Evolutionary conservation across 1,140 invertebrate genomes (phyloP), one percentile per base, ranked within the genome.

Genomic region (Battus philenor): DNA sequence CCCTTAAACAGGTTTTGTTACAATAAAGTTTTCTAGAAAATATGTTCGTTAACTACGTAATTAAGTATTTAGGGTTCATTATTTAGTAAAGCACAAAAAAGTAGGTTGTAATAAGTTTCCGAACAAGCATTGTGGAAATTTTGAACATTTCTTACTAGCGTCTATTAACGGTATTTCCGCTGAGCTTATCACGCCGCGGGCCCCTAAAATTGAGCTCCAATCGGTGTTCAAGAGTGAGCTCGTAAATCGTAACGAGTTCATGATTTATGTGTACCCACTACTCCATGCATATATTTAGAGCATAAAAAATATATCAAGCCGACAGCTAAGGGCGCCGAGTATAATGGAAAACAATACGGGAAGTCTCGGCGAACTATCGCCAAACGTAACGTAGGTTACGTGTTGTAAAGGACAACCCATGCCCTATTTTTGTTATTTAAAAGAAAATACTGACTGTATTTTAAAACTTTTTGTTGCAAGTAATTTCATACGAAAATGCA

Each of bases 181-280:
- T 65, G 50, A 49, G 62, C 51, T 43, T 57, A 63, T 60, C 51
- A 64, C 36, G 47, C 34, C 56, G 54, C 33, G 16, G 34, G 39
- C 33, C 43, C 49, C 61, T 63, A 61, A 68, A 70, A 68, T 64
- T 72, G 69, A 74, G 47, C 70, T 72, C 62, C 70, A 73, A 79
- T 79, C 74, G 66, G 52, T 66, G 60, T 58, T 63, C 59, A 59
- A 52, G 62, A 62, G 56, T 60, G 60, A 60, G 54, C 47, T 66
- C 75, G 68, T 80, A 82, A 82, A 82, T 80, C 61, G 67, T 78
- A 82, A 82, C 74, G 74, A 82, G 78, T 80, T 57, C 68, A 68
- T 80, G 78, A 78, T 80, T 78, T 82, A 82, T 70, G 59, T 43
- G 49, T 50, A 36, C 50, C 57, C 45, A 64, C 67, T 61, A 69